Conservation (phyloP, 2,888 invertebrate genomes). For the Mycalesis mineus region DNA sequence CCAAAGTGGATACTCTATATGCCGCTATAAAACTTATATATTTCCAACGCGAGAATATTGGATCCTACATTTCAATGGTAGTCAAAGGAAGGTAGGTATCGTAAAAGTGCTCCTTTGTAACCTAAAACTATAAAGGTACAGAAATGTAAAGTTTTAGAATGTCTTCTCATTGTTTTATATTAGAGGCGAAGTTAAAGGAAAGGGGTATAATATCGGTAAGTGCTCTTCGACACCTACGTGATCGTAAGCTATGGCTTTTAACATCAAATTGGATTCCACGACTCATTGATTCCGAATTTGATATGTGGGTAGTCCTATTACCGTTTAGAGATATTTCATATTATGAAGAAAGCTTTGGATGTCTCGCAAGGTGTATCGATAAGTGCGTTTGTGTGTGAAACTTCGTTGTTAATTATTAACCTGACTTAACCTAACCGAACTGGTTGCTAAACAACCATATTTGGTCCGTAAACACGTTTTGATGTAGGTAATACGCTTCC, state of each 20-base stretch:
- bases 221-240: constrained; percentile 53
- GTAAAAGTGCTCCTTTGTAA: constrained; percentile 9
- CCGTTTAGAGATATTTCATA: no score
- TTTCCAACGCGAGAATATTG: constrained; percentile 45
- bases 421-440: no score
- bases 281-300: constrained; percentile 81
- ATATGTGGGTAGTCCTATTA: constrained; percentile 56
- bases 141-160: constrained; percentile 2
- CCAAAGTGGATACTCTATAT: constrained; percentile 24
- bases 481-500: no score
- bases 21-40: constrained; percentile 36
- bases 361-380: no score
- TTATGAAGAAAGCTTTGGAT: no score
- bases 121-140: neutral
- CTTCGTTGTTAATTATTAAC: no score
- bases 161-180: constrained; percentile 36
- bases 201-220: constrained; percentile 51
- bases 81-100: constrained; percentile 1
- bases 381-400: no score
- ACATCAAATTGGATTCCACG: constrained; percentile 83
- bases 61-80: constrained; percentile 24
- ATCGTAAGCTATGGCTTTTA: constrained; percentile 77
- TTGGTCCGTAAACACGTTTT: no score
- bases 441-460: no score
- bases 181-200: constrained; percentile 63